A percentile compares a stretch with the other conserved stretches of the same genome.
phyloP scores from a whole-genome alignment of 2,113 vertebrate species.

The Cebidichthys violaceus region DNA sequence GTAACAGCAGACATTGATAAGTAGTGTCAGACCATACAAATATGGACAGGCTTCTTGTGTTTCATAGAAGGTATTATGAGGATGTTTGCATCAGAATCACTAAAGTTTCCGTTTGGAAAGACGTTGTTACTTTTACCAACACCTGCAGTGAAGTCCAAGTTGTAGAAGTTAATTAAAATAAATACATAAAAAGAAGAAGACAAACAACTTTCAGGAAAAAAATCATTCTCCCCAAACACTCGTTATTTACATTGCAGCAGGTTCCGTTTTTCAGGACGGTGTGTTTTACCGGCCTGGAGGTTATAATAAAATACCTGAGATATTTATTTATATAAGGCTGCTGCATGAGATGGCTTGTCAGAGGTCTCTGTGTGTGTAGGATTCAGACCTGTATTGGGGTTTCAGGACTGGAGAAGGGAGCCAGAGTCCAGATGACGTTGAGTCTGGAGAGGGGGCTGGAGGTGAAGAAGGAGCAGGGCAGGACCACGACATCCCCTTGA shows the following conservation, averaged over 20 bases:
- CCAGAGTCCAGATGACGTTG: slow-evolving; percentile 87
- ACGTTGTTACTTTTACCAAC: background rate
- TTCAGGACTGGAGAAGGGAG: slow-evolving; percentile 77
- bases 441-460: slow-evolving; percentile 81
- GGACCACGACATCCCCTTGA: slow-evolving; percentile 77
- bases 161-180: background rate
- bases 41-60: background rate
- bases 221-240: background rate
- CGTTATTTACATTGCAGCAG: background rate
- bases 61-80: background rate
- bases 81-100: background rate
- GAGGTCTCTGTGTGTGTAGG: background rate
- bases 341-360: background rate
- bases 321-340: background rate
- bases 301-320: background rate
- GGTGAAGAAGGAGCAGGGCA: slow-evolving; percentile 86
- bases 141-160: background rate
- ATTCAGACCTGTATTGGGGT: slow-evolving; percentile 82
- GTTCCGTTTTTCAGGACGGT: background rate
- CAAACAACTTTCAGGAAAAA: background rate
- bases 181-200: background rate
- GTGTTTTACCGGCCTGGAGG: background rate
- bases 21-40: background rate
- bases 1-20: background rate
- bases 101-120: background rate